Percentiles rank a stretch among this genome's conserved stretches.
phyloP scores from a whole-genome alignment of 2,888 invertebrate genomes.

The Elaeidobius kamerunicus region DNA sequence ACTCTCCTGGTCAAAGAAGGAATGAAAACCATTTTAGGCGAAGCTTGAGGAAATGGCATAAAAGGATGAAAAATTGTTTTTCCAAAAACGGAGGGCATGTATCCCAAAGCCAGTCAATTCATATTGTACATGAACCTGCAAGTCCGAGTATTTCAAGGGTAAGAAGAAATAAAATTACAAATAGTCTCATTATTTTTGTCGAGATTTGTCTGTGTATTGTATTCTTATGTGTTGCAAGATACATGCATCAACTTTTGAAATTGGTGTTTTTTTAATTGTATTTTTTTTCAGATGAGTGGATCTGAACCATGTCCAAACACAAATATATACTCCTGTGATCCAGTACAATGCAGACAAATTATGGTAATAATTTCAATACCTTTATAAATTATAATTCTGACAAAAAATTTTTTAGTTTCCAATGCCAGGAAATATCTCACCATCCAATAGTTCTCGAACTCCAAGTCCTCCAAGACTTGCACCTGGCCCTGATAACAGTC shows the following conservation, averaged over 20 bases:
- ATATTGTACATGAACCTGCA: slow-evolving; percentile 19
- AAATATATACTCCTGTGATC: slow-evolving; percentile 34
- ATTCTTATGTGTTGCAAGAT: too few species aligned
- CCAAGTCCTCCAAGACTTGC: slow-evolving; percentile 19
- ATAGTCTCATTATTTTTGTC: neutral
- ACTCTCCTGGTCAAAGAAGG: slow-evolving; percentile 27
- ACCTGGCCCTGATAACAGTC: slow-evolving; percentile 20
- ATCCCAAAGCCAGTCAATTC: slow-evolving; percentile 28
- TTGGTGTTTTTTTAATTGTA: neutral
- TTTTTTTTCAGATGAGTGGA: slow-evolving; percentile 4
- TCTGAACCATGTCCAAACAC: slow-evolving; percentile 21
- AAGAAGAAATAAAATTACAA: neutral
- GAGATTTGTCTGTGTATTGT: too few species aligned
- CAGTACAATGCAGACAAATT: slow-evolving; percentile 16
- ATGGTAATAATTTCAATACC: too few species aligned
- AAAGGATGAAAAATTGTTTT: slow-evolving; percentile 39
- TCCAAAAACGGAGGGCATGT: slow-evolving; percentile 29
- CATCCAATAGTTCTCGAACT: slow-evolving; percentile 13
- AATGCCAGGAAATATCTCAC: slow-evolving; percentile 1
- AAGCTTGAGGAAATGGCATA: slow-evolving; percentile 40
- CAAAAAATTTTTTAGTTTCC: slow-evolving; percentile 12
- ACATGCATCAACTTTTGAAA: too few species aligned
- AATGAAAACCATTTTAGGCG: slow-evolving; percentile 36
- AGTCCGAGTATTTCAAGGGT: slow-evolving; percentile 20
- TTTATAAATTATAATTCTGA: too few species aligned